Percentiles rank a stretch among this genome's conserved stretches.
Conservation (phyloP, 2,888 invertebrate genomes). For the Lacanobia wlatinum region DNA sequence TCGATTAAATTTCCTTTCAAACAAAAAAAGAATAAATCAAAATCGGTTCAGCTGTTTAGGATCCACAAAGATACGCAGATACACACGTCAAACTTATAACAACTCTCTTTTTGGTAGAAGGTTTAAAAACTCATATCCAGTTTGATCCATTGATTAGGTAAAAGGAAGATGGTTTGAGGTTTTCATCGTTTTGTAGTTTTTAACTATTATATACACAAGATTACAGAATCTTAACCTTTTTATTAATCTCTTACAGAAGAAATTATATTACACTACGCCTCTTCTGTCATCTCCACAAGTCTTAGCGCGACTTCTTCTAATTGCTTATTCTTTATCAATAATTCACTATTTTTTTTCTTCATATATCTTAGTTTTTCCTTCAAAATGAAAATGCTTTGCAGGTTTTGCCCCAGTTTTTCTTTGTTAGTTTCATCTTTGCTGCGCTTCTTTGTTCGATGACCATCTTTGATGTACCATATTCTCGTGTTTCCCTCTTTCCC, state of each 20-base stretch:
- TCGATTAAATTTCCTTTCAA: too few relatives aligned
- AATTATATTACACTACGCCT: conserved; percentile 24
- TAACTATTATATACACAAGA: conserved; percentile 20
- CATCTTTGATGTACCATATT: conserved; percentile 72
- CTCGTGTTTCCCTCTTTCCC: conserved; percentile 73
- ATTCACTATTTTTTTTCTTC: conserved; percentile 54
- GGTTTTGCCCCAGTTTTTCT: conserved; percentile 60
- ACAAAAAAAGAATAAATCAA: too few relatives aligned
- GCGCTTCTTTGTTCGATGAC: conserved; percentile 61
- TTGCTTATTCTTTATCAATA: conserved; percentile 53
- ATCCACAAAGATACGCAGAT: too few relatives aligned
- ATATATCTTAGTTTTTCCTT: conserved; percentile 60
- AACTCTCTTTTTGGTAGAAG: too few relatives aligned
- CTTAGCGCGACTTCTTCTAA: conserved; percentile 59
- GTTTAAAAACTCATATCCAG: too few relatives aligned
- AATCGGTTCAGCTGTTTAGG: too few relatives aligned
- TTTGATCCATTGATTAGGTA: too few relatives aligned
- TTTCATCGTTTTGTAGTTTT: background rate
- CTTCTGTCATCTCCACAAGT: conserved; percentile 51
- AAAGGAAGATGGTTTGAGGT: background rate
- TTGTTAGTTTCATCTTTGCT: conserved; percentile 54
- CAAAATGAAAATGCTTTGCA: conserved; percentile 53
- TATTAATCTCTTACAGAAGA: conserved; percentile 34
- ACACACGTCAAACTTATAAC: too few relatives aligned
- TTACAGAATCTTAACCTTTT: conserved; percentile 45